phyloP scores from a whole-genome alignment of 2,797 vertebrate genomes.

The Macropus fuliginosus region DNA sequence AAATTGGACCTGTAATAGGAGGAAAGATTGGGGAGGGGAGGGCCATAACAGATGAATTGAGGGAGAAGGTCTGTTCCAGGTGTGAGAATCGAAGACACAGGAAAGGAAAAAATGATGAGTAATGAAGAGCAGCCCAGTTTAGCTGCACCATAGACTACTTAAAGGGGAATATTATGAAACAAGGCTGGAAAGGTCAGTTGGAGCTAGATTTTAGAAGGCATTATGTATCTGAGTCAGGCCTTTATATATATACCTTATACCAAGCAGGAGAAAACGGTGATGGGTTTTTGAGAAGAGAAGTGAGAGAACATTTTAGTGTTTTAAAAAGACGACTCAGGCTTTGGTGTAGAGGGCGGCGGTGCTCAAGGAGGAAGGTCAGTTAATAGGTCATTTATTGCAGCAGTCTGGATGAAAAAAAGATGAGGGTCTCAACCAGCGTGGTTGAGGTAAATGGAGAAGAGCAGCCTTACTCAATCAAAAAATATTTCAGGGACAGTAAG shows the following conservation, averaged over 20 bases:
- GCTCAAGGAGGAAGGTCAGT: background rate
- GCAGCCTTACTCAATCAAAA: background rate
- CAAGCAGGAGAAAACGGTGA: background rate
- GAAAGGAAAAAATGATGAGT: background rate
- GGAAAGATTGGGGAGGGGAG: no score
- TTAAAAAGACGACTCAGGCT: background rate
- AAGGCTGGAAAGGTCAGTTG: background rate
- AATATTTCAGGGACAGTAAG: background rate
- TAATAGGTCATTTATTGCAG: background rate
- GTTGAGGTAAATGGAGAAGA: background rate
- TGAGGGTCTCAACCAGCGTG: background rate
- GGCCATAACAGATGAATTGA: background rate
- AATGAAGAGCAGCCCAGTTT: no score
- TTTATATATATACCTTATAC: background rate
- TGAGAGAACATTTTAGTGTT: background rate
- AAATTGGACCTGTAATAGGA: no score
- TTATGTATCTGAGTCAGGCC: background rate
- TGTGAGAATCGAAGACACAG: background rate
- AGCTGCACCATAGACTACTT: no score
- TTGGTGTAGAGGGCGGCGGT: background rate
- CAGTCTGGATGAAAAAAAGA: background rate
- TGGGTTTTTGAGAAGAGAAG: background rate
- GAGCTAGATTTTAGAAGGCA: background rate
- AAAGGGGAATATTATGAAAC: background rate
- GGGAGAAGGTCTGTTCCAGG: no score